Base-by-base conservation (phyloP, 2,113 vertebrate genomes). In the Atherinomorus stipes region DNA sequence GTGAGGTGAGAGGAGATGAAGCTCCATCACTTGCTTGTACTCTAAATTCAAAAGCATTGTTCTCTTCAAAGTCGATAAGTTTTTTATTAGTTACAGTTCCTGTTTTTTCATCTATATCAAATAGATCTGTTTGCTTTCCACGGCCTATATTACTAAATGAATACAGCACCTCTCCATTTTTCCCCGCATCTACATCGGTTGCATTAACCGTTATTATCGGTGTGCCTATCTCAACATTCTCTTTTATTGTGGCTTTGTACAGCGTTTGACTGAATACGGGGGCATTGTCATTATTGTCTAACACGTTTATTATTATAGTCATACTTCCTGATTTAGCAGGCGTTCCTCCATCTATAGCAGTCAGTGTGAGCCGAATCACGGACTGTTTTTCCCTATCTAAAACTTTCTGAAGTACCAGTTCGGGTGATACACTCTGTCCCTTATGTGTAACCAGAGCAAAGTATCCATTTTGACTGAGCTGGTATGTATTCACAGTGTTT, bases 341-440 rank as follows among this genome's bases (percentile, higher is more conserved):
- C 34, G 90, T 93, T 13, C 96, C 96, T 42, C 96, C 96, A 8
- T 97, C 96, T 26, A 94, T 76, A 0, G 95, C 96, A 0, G 94
- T 95, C 67, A 97, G 84, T 18, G 87, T 88, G 1, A 97, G 84
- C 4, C 66, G 47, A 74, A 96, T 93, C 42, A 89, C 70, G 18
- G 95, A 81, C 63, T 93, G 90, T 51, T 93, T 94, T 64, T 97
- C 96, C 49, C 96, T 75, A 75, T 97, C 96, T 85, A 97, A 78
- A 25, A 85, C 80, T 64, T 85, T 93, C 67, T 95, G 94, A 68
- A 97, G 88, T 56, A 96, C 78, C 9, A 97, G 86, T 75, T 96
- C 96, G 0, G 73, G 11, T 1, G 73, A 54, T 1, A 59, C 7
- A 37, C 8, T 74, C 0, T 81, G 71, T 18, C 77, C 94, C 62